Percentiles rank a stretch among this genome's conserved stretches.
Conservation (phyloP, 2,113 vertebrate species). For the Gopherus evgoodei region DNA sequence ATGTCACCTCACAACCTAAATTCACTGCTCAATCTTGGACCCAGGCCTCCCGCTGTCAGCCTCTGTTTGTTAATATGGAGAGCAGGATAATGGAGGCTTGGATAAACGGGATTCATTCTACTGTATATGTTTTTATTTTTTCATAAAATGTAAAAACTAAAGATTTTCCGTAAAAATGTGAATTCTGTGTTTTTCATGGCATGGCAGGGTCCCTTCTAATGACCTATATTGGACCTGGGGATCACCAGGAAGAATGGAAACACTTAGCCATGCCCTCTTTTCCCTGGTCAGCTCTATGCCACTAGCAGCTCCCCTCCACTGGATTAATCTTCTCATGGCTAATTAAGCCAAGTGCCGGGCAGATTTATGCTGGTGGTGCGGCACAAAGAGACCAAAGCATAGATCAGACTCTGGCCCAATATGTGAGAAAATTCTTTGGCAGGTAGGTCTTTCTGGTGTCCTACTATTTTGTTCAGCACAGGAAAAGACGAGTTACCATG, state of each 20-base stretch:
- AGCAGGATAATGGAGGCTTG: not conserved
- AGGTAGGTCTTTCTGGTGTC: not conserved
- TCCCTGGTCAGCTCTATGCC: not conserved
- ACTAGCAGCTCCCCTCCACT: not conserved
- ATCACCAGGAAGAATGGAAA: not conserved
- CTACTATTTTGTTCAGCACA: not conserved
- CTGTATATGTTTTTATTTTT: not conserved
- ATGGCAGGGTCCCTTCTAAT: not conserved
- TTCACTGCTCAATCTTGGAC: not conserved
- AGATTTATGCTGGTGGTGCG: not conserved
- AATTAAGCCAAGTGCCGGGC: not conserved
- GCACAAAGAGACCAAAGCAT: not conserved
- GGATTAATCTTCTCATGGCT: not conserved
- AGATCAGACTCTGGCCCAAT: not conserved
- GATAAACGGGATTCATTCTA: not conserved
- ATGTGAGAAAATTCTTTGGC: rapidly evolving
- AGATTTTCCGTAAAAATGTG: not conserved
- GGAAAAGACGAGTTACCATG: not conserved
- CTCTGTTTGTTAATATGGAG: not conserved
- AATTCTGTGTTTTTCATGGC: not conserved
- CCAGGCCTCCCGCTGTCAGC: not conserved
- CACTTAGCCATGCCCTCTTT: not conserved
- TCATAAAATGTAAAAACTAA: not conserved
- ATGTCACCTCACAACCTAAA: not conserved
- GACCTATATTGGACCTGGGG: not conserved